Evolutionary conservation across 2,888 invertebrate genomes (phyloP).

Genomic region (Agrochola lota): DNA sequence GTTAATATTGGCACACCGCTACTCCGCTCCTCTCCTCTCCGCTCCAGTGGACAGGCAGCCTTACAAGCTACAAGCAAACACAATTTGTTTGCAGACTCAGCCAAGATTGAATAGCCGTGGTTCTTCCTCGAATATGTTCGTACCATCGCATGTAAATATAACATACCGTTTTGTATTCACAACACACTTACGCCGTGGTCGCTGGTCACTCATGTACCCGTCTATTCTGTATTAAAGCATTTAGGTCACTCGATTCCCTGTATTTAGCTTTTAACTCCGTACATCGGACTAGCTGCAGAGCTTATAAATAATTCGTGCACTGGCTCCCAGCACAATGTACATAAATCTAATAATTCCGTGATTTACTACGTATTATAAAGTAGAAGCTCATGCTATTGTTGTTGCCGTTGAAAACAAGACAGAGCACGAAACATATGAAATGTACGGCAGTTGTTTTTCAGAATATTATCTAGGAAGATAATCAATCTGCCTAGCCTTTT

Average conservation of each 20-base stretch:
- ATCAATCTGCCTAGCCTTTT: not conserved
- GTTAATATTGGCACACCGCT: too few relatives aligned
- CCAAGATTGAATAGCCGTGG: slow-evolving; percentile 47
- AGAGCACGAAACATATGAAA: not conserved
- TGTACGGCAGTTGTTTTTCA: not conserved
- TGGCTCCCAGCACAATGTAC: slow-evolving; percentile 44
- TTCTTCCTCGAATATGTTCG: slow-evolving; percentile 39
- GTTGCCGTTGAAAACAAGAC: slow-evolving; percentile 28
- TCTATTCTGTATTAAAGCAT: slow-evolving; percentile 65
- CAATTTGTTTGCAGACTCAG: slow-evolving; percentile 34
- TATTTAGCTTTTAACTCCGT: slow-evolving; percentile 65
- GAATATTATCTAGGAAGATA: not conserved
- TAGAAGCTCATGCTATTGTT: slow-evolving; percentile 31
- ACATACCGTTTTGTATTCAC: slow-evolving; percentile 60
- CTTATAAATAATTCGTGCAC: slow-evolving; percentile 64
- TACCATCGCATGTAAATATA: slow-evolving; percentile 54
- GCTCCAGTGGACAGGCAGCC: too few relatives aligned
- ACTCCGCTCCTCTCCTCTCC: too few relatives aligned
- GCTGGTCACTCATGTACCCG: slow-evolving; percentile 48
- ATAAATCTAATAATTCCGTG: slow-evolving; percentile 57
- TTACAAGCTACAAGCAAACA: slow-evolving; percentile 40
- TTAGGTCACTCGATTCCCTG: slow-evolving; percentile 70
- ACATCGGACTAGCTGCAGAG: slow-evolving; percentile 52
- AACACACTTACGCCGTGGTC: slow-evolving; percentile 44
- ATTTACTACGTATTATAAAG: slow-evolving; percentile 52